These are phyloP conservation scores for Axea sp. DNA, from an alignment of 2,888 invertebrate species.

Conservation along the genomic window DNA sequence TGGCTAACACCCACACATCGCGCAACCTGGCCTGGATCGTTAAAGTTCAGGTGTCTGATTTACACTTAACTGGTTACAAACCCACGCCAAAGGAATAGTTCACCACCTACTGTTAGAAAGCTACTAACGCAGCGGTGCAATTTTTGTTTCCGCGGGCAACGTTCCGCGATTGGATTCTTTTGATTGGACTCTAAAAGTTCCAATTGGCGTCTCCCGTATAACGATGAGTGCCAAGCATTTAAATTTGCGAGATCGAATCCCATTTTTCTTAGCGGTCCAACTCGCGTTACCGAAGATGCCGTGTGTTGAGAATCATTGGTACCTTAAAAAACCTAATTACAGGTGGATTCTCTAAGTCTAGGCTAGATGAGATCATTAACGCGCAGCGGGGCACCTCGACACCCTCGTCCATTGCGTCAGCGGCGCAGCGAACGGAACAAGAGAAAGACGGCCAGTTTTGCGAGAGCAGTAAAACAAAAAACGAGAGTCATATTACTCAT, in stretches of 20 bases:
- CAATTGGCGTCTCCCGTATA: conserved; percentile 42
- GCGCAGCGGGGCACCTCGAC: conserved; percentile 78
- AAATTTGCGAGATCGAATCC: conserved; percentile 32
- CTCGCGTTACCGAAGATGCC: conserved; percentile 59
- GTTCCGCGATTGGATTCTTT: conserved; percentile 22
- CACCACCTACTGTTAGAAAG: conserved; percentile 59
- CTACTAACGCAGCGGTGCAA: conserved; percentile 33
- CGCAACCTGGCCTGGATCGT: conserved; percentile 47
- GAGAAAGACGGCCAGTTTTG: conserved; percentile 53
- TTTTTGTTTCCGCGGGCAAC: conserved; percentile 52
- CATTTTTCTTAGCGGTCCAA: conserved; percentile 41
- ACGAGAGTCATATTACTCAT: conserved; percentile 77
- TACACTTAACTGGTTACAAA: conserved; percentile 48
- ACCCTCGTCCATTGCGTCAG: conserved; percentile 72
- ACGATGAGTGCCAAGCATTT: conserved; percentile 44
- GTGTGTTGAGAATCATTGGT: conserved; percentile 64
- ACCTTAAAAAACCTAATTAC: conserved; percentile 76
- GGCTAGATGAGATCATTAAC: conserved; percentile 71
- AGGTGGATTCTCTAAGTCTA: conserved; percentile 73
- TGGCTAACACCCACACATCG: conserved; percentile 34
- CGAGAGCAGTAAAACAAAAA: conserved; percentile 64
- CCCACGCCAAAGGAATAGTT: conserved; percentile 55
- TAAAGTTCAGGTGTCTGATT: conserved; percentile 60
- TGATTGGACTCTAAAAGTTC: conserved; percentile 25
- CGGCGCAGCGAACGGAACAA: conserved; percentile 18